Evolutionary conservation across 2,888 invertebrate species (phyloP).

Genomic region (Napeogenes sylphis): DNA sequence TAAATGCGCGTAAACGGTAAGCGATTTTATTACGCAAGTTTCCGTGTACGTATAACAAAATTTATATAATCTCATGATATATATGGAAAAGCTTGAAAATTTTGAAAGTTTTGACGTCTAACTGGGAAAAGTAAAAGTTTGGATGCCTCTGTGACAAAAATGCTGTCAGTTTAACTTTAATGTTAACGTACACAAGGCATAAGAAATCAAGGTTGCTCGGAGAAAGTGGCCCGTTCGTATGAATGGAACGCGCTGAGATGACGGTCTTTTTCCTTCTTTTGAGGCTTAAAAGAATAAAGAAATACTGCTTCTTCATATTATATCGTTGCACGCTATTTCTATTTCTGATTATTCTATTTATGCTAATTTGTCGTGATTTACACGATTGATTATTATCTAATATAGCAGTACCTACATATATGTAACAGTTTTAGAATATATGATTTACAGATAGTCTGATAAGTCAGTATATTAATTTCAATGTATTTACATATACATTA

Average conservation of each 20-base stretch:
- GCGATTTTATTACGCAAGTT: slow-evolving; percentile 40
- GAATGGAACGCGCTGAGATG: slow-evolving; percentile 35
- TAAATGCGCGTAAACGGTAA: slow-evolving; percentile 22
- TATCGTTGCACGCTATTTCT: no score
- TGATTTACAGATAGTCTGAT: no score
- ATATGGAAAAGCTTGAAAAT: slow-evolving; percentile 34
- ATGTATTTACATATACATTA: no score
- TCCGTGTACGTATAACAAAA: slow-evolving; percentile 38
- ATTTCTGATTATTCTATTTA: no score
- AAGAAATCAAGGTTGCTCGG: slow-evolving; percentile 74
- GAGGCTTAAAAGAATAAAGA: background rate
- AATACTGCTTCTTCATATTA: no score
- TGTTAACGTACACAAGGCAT: slow-evolving; percentile 55
- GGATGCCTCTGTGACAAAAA: slow-evolving; percentile 53
- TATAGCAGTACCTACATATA: no score
- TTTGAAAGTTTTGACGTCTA: slow-evolving; percentile 30
- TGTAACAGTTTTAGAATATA: no score
- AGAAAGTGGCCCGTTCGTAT: slow-evolving; percentile 69
- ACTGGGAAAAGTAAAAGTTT: slow-evolving; percentile 69
- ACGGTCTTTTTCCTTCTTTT: slow-evolving; percentile 23
- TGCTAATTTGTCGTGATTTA: no score
- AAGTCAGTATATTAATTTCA: no score
- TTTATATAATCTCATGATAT: slow-evolving; percentile 39
- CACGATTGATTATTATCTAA: no score
- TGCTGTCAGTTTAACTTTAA: slow-evolving; percentile 50